Evolutionary conservation across 2,113 vertebrate species (phyloP).

Genomic region (Dinomys branickii): DNA sequence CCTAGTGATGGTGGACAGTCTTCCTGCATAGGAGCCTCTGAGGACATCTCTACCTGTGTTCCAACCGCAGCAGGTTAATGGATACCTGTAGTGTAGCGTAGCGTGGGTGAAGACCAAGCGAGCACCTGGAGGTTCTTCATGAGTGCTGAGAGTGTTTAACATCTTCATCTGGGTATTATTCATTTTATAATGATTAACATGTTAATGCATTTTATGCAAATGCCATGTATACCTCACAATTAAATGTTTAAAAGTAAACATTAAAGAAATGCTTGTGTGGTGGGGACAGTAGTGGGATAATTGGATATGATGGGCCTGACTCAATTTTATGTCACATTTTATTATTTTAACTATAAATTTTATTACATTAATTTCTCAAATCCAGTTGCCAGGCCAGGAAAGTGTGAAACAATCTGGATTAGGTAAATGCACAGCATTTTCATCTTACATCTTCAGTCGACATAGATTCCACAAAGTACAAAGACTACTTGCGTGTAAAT

Average conservation of each 20-base stretch:
- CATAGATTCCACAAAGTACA: background rate
- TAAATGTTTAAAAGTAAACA: background rate
- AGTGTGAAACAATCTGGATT: background rate
- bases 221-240: background rate
- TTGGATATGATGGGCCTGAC: background rate
- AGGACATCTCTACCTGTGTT: no score
- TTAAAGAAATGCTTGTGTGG: background rate
- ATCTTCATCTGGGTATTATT: background rate
- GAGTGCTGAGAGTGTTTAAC: accelerated
- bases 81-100: background rate
- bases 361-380: background rate
- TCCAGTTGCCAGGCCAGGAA: background rate
- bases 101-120: background rate
- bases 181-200: background rate
- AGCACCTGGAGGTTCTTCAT: background rate
- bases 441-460: background rate
- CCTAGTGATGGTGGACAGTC: background rate
- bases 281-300: background rate
- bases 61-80: no score
- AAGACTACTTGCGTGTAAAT: background rate
- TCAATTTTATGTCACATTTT: background rate
- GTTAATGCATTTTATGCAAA: background rate
- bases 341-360: background rate
- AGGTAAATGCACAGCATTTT: background rate
- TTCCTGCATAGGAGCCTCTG: no score